Percentiles rank a stretch among this genome's conserved stretches.
phyloP scores from a whole-genome alignment of 2,888 invertebrate species.

The Drosophila incognita region DNA sequence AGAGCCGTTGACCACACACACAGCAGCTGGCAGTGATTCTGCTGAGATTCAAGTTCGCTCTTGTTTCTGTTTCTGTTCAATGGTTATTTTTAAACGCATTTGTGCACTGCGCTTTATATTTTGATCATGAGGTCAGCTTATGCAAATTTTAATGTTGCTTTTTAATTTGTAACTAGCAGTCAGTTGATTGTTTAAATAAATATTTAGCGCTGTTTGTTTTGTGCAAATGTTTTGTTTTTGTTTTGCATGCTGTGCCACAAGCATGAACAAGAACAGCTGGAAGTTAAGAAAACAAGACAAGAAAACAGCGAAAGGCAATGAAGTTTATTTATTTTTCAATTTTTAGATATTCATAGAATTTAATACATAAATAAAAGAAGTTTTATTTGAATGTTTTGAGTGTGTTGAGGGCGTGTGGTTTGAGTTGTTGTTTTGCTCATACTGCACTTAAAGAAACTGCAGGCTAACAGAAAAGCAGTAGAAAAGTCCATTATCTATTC shows the following conservation, averaged over 20 bases:
- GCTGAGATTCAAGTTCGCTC: slow-evolving; percentile 7
- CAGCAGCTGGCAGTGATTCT: neutral
- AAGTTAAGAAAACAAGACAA: neutral
- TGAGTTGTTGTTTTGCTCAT: too few relatives aligned
- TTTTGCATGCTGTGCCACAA: neutral
- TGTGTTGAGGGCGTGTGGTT: too few relatives aligned
- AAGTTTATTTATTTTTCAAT: neutral
- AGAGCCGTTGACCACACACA: slow-evolving; percentile 23
- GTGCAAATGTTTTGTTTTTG: neutral
- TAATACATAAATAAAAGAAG: neutral
- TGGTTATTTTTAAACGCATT: slow-evolving; percentile 33
- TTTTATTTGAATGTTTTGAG: too few relatives aligned
- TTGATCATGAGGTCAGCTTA: slow-evolving; percentile 42
- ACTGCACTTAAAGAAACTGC: too few relatives aligned
- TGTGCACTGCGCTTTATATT: slow-evolving; percentile 20
- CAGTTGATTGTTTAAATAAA: slow-evolving; percentile 15
- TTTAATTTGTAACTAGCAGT: slow-evolving; percentile 10
- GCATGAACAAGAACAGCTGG: slow-evolving; percentile 5
- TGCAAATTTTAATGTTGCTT: slow-evolving; percentile 65
- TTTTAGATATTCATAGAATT: neutral
- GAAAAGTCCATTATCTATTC: neutral
- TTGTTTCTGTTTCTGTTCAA: neutral
- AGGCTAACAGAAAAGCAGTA: neutral
- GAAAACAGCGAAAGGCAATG: neutral
- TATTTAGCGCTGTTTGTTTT: slow-evolving; percentile 1